Percentiles rank a stretch among this genome's conserved stretches.
These are phyloP conservation scores for Ormyrus thymus DNA, from an alignment of 2,888 invertebrate species.

Conservation along the genomic window DNA sequence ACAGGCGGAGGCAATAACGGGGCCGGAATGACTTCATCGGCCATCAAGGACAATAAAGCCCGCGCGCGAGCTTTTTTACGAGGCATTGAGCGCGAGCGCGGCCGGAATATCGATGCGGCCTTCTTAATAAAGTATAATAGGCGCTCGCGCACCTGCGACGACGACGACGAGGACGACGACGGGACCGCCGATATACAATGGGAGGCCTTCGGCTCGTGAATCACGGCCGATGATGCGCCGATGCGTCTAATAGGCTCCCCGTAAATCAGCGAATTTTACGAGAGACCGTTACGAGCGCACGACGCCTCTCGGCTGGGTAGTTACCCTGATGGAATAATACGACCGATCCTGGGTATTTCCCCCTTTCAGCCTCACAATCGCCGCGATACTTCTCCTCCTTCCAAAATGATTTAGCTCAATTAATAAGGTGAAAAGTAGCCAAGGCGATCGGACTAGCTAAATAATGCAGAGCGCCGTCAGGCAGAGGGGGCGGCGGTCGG, in stretches of 20 bases:
- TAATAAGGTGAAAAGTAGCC: too few species aligned
- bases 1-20: not conserved
- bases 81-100: not conserved
- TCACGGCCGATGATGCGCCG: conserved; percentile 61
- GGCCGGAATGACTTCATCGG: conserved; percentile 24
- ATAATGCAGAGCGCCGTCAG: not conserved
- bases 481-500: not conserved
- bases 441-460: not conserved
- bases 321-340: conserved; percentile 18
- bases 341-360: not conserved
- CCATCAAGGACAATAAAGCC: conserved; percentile 39
- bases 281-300: conserved; percentile 36
- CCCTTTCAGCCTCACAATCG: too few species aligned
- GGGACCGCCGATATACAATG: not conserved
- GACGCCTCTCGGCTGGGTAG: not conserved
- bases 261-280: conserved; percentile 62
- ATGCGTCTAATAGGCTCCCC: conserved; percentile 63
- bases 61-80: conserved; percentile 32
- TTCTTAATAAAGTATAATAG: conserved; percentile 70
- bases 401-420: too few species aligned
- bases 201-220: conserved; percentile 51
- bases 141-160: conserved; percentile 65
- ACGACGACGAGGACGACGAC: not conserved
- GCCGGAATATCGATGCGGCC: conserved; percentile 47
- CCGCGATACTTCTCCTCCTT: too few species aligned